Evolutionary conservation across 2,888 invertebrate species (phyloP).

Genomic region (Drosophila vallismaia): DNA sequence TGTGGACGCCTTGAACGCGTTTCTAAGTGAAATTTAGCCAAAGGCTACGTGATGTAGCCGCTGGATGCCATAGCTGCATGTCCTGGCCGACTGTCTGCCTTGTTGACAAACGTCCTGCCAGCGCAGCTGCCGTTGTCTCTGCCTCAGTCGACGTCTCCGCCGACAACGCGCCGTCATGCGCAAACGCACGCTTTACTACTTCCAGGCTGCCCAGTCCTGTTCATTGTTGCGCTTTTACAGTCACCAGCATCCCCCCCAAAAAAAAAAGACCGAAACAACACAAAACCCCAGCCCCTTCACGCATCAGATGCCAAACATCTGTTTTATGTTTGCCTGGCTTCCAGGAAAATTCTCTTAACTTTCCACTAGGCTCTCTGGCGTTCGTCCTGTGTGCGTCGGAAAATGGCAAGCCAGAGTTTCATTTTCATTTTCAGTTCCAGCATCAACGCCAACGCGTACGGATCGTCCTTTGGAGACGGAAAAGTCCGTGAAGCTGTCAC

Average conservation of each 20-base stretch:
- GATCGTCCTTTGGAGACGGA: slow-evolving; percentile 47
- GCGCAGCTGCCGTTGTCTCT: neutral
- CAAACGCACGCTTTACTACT: slow-evolving; percentile 66
- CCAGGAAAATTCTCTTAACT: slow-evolving; percentile 51
- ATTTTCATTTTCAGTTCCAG: slow-evolving; percentile 66
- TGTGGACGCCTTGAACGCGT: slow-evolving; percentile 53
- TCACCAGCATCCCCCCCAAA: slow-evolving; percentile 15
- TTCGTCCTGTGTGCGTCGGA: slow-evolving; percentile 16
- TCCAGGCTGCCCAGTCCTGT: slow-evolving; percentile 60
- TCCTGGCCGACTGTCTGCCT: slow-evolving; percentile 56
- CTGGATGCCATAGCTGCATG: slow-evolving; percentile 29
- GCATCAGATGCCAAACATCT: slow-evolving; percentile 60
- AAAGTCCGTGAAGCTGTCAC: slow-evolving; percentile 40
- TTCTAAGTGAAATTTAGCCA: slow-evolving; percentile 53
- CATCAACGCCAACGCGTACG: slow-evolving; percentile 71
- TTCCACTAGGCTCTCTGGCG: slow-evolving; percentile 6
- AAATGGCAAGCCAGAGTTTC: slow-evolving; percentile 16
- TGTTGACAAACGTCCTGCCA: slow-evolving; percentile 51
- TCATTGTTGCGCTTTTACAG: slow-evolving; percentile 76
- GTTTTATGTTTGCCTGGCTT: slow-evolving; percentile 73
- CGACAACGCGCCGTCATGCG: slow-evolving; percentile 50
- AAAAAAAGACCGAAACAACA: neutral
- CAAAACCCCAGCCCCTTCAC: slow-evolving; percentile 9
- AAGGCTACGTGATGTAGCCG: slow-evolving; percentile 35
- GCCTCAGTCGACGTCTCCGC: slow-evolving; percentile 6